Evolutionary conservation across 2,113 vertebrate species (phyloP).

Genomic region (Morone chrysops): DNA sequence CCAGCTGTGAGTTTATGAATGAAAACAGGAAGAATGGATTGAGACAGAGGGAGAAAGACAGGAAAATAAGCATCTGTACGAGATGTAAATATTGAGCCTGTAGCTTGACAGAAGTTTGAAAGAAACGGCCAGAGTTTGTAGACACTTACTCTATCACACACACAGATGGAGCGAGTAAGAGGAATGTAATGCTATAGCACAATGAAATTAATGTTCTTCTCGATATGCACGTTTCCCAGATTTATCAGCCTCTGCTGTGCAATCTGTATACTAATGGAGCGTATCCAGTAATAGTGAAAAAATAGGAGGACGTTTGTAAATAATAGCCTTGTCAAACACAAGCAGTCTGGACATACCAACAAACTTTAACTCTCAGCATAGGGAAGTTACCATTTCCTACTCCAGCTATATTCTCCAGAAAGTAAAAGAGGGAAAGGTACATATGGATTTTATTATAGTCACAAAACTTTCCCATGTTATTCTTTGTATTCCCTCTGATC

Average conservation of each 20-base stretch:
- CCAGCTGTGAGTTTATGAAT: constrained; percentile 78
- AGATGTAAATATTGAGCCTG: constrained; percentile 59
- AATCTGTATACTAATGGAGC: constrained; percentile 14
- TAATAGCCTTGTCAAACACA: constrained; percentile 49
- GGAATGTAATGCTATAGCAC: constrained; percentile 28
- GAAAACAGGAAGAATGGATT: constrained; percentile 75
- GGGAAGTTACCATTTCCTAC: constrained; percentile 1
- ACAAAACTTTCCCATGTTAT: constrained; percentile 6
- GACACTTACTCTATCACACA: constrained; percentile 24
- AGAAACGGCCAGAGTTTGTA: constrained; percentile 14
- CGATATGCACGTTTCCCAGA: constrained; percentile 8
- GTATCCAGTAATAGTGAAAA: constrained; percentile 5
- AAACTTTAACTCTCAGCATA: constrained; percentile 18
- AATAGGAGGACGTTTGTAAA: constrained; percentile 15
- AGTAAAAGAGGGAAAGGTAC: constrained; percentile 1
- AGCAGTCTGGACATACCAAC: constrained; percentile 2
- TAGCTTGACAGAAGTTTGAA: constrained; percentile 41
- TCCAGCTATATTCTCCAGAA: not conserved
- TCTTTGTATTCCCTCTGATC: constrained; percentile 25
- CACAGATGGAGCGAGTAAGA: constrained; percentile 14
- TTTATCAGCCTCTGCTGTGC: constrained; percentile 3
- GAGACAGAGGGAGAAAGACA: constrained; percentile 55
- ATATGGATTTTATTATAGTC: constrained; percentile 43
- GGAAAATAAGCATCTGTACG: constrained; percentile 67
- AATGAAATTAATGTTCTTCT: constrained; percentile 31